A percentile compares a stretch with the other conserved stretches of the same genome.
Conservation (phyloP, 2,113 vertebrate genomes). For the Siphamia tubifer region DNA sequence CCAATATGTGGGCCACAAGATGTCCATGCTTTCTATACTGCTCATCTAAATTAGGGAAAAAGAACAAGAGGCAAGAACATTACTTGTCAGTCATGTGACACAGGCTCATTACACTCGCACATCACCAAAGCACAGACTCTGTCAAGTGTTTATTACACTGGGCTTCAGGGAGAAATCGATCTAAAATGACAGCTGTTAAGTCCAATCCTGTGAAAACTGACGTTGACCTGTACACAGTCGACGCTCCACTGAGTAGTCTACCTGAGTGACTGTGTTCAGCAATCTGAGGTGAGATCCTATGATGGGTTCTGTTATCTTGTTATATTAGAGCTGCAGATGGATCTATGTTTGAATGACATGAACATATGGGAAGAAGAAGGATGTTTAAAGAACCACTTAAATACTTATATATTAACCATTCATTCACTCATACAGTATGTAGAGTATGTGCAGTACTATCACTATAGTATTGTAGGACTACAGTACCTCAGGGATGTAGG, state of each 20-base stretch:
- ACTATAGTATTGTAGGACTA: too few relatives aligned
- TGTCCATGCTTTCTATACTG: constrained; percentile 13
- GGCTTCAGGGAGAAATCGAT: constrained; percentile 66
- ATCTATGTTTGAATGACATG: neutral
- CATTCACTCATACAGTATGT: too few relatives aligned
- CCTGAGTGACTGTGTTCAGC: constrained; percentile 42
- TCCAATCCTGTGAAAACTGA: constrained; percentile 48
- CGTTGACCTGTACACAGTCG: constrained; percentile 37
- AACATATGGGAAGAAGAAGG: neutral
- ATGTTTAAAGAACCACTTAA: neutral
- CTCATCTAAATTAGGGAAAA: constrained; percentile 39
- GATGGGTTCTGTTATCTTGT: constrained; percentile 14
- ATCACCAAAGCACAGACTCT: constrained; percentile 50
- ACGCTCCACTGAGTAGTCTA: constrained; percentile 21
- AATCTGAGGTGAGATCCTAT: constrained; percentile 17
- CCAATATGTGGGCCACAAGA: neutral
- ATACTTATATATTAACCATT: too few relatives aligned
- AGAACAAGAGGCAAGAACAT: constrained; percentile 36
- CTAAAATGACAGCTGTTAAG: constrained; percentile 73
- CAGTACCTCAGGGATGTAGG: too few relatives aligned
- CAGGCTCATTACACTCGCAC: constrained; percentile 68
- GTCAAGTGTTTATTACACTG: constrained; percentile 74
- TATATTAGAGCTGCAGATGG: neutral
- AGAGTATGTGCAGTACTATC: too few relatives aligned
- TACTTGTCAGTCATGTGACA: constrained; percentile 70